Evolutionary conservation across 2,113 vertebrate genomes (phyloP).

Genomic region (Himantopus leucocephalus): DNA sequence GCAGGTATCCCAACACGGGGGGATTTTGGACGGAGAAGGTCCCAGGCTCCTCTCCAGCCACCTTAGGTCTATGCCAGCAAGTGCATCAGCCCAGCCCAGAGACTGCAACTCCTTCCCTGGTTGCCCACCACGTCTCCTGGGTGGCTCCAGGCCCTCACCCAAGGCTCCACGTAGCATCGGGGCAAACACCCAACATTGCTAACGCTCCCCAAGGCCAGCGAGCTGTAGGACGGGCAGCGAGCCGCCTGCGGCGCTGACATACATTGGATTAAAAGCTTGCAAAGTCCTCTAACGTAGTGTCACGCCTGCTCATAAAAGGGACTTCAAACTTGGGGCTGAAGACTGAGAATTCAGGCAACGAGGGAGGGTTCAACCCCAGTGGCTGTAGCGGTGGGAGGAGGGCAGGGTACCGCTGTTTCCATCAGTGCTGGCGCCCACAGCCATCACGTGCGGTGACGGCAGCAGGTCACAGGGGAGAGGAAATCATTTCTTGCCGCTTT

Average conservation of each 20-base stretch:
- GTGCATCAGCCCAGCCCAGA: not conserved
- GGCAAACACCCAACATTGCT: too few species aligned
- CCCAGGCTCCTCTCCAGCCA: not conserved
- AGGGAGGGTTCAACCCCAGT: not conserved
- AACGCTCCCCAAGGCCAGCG: too few species aligned
- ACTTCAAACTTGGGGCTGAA: not conserved
- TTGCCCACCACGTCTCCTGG: accelerated
- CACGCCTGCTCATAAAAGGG: not conserved
- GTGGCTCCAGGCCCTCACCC: not conserved
- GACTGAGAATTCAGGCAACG: not conserved
- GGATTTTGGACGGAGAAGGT: accelerated
- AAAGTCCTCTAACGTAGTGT: not conserved
- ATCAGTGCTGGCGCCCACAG: not conserved
- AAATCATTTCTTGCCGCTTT: not conserved
- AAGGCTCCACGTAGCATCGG: too few species aligned
- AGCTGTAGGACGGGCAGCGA: not conserved
- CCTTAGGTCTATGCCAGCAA: not conserved
- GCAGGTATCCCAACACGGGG: not conserved
- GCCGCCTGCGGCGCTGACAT: not conserved
- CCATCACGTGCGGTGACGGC: accelerated
- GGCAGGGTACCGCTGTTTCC: not conserved
- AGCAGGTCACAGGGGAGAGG: not conserved
- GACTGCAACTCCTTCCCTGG: not conserved
- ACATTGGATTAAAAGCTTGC: not conserved
- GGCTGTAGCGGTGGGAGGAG: not conserved